Base-by-base conservation (phyloP, 2,888 invertebrate genomes). In the Noctuana brunneofusca region DNA sequence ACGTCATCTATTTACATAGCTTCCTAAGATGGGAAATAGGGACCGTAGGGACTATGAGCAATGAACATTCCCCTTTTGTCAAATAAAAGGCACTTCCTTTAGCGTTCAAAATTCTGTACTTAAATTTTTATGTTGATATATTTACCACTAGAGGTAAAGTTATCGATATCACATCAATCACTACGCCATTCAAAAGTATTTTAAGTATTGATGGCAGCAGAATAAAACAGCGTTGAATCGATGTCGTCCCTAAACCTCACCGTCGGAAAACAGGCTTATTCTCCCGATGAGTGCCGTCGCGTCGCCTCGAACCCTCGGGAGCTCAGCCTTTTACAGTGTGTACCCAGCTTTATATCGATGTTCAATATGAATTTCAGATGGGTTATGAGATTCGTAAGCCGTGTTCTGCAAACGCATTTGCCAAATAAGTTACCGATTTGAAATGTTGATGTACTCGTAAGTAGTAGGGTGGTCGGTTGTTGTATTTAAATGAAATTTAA, bases 181-280 rank as follows among this genome's bases (percentile, higher is more conserved):
- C 48, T 48, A 48, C 9, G 79, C 76, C 80, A 75, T 84, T 86
- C 84, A 81, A 76, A 79, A 84, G 82, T 78, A 83, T 84, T 86
- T 90, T 88, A 90, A 89, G 89, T 90, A 90, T 91, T 90, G 87
- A 90, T 89, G 89, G 84, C 76, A 84, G 83, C 80, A 83, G 89
- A 89, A 89, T 89, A 89, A 89, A 89, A 89, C 89, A 89, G 89
- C 80, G 87, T 83, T 85, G 87, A 88, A 84, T 87, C 86, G 83
- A 84, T 83, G 88, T 86, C 88, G 88, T 86, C 89, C 72, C 80
- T 89, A 88, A 90, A 87, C 88, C 89, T 78, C 79, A 78, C 75
- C 84, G 87, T 83, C 85, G 89, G 86, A 86, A 91, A 91, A 90
- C 91, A 90, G 81, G 91, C 91, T 91, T 91, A 91, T 89, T 89